Percentiles rank a stretch among this genome's conserved stretches.
phyloP scores from a whole-genome alignment of 2,888 invertebrate species.

The Smittia sp. region DNA sequence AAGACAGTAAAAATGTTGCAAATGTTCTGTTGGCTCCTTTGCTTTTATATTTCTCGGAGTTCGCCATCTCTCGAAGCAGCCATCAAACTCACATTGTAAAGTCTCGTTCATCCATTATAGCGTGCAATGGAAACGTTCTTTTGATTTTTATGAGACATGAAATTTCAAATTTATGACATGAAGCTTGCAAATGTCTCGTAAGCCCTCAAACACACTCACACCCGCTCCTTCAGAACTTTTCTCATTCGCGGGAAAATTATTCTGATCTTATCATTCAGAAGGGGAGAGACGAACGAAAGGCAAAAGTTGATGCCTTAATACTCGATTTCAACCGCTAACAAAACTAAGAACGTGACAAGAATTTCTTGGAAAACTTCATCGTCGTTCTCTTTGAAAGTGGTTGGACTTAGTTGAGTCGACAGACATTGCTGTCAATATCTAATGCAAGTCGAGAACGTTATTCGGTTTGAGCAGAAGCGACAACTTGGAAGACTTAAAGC shows the following conservation, averaged over 20 bases:
- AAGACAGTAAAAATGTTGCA: conserved; percentile 13
- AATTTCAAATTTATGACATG: conserved; percentile 3
- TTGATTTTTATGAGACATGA: conserved; percentile 8
- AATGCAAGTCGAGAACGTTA: conserved; percentile 19
- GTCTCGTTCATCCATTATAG: not conserved
- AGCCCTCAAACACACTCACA: not conserved
- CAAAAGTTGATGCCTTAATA: conserved; percentile 23
- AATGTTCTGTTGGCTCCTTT: conserved; percentile 1
- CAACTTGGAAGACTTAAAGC: conserved; percentile 2
- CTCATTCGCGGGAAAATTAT: not conserved
- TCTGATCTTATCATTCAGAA: not conserved
- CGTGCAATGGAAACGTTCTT: conserved; percentile 5
- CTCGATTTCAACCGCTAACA: conserved; percentile 23
- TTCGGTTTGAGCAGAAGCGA: not conserved
- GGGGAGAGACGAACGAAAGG: not conserved
- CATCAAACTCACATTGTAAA: conserved; percentile 12
- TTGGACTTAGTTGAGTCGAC: conserved; percentile 26
- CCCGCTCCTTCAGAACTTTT: not conserved
- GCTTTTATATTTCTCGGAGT: not conserved
- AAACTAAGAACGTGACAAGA: conserved; percentile 37
- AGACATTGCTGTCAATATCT: conserved; percentile 26
- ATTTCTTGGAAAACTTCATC: not conserved
- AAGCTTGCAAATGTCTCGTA: not conserved
- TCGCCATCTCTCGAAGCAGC: not conserved
- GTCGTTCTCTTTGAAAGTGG: conserved; percentile 16